Percentiles rank a stretch among this genome's conserved stretches.
These are phyloP conservation scores for Phaethornis superciliosus DNA, from an alignment of 2,113 vertebrate genomes.

Conservation along the genomic window DNA sequence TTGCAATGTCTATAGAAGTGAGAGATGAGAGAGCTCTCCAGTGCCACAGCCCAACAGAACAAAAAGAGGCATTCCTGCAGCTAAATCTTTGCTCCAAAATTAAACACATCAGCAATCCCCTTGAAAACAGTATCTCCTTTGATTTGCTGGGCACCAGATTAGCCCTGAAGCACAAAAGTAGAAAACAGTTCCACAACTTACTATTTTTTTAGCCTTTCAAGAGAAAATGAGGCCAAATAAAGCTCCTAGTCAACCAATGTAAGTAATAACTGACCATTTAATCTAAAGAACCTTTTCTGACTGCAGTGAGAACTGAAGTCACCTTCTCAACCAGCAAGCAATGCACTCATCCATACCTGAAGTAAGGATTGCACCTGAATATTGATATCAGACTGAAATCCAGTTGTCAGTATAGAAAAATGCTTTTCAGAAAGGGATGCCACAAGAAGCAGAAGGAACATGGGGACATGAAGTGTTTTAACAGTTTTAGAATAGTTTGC, in stretches of 20 bases:
- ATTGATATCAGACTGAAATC: neutral
- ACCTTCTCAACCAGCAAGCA: neutral
- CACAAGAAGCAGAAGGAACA: neutral
- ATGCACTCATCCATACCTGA: neutral
- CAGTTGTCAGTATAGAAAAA: neutral
- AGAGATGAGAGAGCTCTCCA: neutral
- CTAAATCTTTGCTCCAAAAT: neutral
- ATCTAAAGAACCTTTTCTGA: neutral
- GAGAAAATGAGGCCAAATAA: neutral
- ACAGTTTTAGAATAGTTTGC: neutral
- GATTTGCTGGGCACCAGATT: neutral
- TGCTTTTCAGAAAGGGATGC: neutral
- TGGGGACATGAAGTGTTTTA: neutral
- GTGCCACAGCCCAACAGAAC: neutral
- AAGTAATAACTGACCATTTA: neutral
- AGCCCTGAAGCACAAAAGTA: neutral
- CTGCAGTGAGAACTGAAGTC: neutral
- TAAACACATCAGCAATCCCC: neutral
- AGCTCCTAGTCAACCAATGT: neutral
- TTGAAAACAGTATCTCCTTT: neutral
- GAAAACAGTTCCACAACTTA: neutral
- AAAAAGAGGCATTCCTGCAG: neutral
- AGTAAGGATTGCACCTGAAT: neutral
- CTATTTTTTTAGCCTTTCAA: neutral
- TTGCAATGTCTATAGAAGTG: neutral